Evolutionary conservation across 2,888 invertebrate genomes (phyloP).

Genomic region (Notodonta ziczac): DNA sequence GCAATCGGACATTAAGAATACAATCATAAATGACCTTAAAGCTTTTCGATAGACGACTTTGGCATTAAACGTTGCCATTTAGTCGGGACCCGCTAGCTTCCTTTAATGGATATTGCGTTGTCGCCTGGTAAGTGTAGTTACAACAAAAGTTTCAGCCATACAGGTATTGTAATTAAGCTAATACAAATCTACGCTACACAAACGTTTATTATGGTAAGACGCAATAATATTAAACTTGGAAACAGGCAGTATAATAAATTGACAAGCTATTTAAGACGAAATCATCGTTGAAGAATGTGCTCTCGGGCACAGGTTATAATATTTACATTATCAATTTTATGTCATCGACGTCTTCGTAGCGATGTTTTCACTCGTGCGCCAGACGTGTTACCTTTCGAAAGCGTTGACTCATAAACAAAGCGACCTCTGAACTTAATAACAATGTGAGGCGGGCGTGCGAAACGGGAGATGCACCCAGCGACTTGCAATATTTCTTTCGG

Average conservation of each 20-base stretch:
- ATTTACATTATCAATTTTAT: constrained; percentile 82
- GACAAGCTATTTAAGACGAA: constrained; percentile 49
- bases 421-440: constrained; percentile 83
- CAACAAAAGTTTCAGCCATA: constrained; percentile 8
- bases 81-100: constrained; percentile 33
- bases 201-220: background rate
- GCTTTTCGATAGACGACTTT: constrained; percentile 50
- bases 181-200: background rate
- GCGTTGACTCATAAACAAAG: constrained; percentile 81
- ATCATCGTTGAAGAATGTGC: constrained; percentile 59
- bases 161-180: background rate
- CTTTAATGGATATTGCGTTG: constrained; percentile 37
- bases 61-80: constrained; percentile 49
- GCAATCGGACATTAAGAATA: constrained; percentile 66
- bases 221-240: background rate
- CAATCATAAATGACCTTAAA: constrained; percentile 58
- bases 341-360: constrained; percentile 74
- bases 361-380: constrained; percentile 76
- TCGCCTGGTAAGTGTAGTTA: constrained; percentile 12
- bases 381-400: constrained; percentile 82
- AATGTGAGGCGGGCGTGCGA: constrained; percentile 82
- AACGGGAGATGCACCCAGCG: constrained; percentile 78
- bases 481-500: constrained; percentile 78
- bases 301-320: constrained; percentile 68
- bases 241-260: constrained; percentile 14